Evolutionary conservation across 2,113 vertebrate species (phyloP).

Genomic region (Chlorodrepanis virens): DNA sequence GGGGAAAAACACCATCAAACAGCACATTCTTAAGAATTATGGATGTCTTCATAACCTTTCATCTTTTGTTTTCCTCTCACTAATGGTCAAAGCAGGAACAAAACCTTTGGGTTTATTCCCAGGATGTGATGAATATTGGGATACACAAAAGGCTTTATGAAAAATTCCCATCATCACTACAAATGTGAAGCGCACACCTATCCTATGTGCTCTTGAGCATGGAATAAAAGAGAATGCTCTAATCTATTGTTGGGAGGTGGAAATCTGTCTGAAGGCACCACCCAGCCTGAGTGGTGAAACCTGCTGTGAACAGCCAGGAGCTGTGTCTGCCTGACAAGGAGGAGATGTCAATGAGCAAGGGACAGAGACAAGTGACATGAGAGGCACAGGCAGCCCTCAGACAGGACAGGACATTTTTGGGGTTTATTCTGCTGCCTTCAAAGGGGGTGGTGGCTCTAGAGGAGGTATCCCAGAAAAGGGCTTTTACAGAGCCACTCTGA

Average conservation of each 20-base stretch:
- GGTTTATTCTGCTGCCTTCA: not conserved
- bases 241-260: not conserved
- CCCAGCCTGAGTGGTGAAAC: not conserved
- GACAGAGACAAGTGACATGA: not conserved
- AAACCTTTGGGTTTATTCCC: not conserved
- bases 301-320: not conserved
- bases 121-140: accelerated
- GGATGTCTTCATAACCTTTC: not conserved
- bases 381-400: not conserved
- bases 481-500: not conserved
- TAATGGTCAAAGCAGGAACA: not conserved
- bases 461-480: not conserved
- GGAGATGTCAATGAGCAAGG: not conserved
- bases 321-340: not conserved
- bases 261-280: not conserved
- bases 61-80: not conserved
- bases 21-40: not conserved
- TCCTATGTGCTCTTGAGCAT: not conserved
- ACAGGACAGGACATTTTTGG: not conserved
- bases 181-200: not conserved
- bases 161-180: not conserved
- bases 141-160: not conserved
- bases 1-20: not conserved
- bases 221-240: not conserved
- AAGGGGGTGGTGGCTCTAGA: not conserved